Conservation (phyloP, 2,113 vertebrate genomes). For the Notarius quadriscutis region DNA sequence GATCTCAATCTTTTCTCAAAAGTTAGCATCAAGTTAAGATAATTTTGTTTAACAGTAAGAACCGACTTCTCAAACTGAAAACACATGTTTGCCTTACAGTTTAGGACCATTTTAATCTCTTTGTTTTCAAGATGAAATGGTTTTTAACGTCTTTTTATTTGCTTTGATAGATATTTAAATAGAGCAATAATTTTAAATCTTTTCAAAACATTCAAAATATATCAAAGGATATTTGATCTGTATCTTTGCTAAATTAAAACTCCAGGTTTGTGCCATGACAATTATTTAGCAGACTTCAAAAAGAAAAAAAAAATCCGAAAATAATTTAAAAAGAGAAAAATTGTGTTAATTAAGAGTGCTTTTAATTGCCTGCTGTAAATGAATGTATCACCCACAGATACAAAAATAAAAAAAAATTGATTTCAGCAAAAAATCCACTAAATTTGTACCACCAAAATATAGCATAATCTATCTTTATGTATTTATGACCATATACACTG, state of each 20-base stretch:
- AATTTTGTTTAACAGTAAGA: constrained; percentile 31
- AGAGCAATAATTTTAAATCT: background rate
- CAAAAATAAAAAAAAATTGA: background rate
- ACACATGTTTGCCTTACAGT: constrained; percentile 23
- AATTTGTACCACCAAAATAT: background rate
- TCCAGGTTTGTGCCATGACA: background rate
- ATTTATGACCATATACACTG: background rate
- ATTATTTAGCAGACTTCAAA: background rate
- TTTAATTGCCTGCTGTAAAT: background rate
- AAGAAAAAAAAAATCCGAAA: background rate
- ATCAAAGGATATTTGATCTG: background rate
- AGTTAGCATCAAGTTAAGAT: constrained; percentile 27
- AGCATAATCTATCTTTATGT: background rate
- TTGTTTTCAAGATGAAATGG: background rate
- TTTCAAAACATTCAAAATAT: background rate
- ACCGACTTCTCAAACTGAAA: constrained; percentile 20
- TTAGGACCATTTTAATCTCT: background rate
- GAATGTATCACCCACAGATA: background rate
- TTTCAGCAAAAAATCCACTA: background rate
- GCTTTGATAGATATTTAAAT: background rate
- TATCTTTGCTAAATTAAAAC: background rate
- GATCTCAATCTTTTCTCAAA: constrained; percentile 34
- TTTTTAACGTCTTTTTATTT: background rate
- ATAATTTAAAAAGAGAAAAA: background rate
- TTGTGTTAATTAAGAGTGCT: background rate